phyloP scores from a whole-genome alignment of 2,113 vertebrate species.

The Porphyrio hochstetteri region DNA sequence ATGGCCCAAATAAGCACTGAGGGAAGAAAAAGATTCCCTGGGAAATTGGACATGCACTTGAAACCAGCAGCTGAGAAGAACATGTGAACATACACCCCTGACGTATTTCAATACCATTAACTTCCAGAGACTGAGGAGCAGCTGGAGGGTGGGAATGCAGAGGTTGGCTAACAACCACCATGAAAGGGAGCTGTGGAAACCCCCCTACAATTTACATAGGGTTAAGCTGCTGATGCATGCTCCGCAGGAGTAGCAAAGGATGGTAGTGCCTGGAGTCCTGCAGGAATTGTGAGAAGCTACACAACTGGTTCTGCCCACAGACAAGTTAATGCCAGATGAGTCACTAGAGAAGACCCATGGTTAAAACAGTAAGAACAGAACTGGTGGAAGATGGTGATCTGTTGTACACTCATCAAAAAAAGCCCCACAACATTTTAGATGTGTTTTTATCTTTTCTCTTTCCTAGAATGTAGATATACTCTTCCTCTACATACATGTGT shows the following conservation, averaged over 20 bases:
- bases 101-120: background rate
- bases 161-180: background rate
- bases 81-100: background rate
- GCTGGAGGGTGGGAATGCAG: background rate
- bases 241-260: background rate
- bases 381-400: background rate
- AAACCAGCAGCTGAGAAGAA: background rate
- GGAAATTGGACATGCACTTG: background rate
- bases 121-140: background rate
- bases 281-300: background rate
- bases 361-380: background rate
- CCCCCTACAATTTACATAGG: fast-evolving
- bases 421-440: background rate
- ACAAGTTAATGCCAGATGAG: background rate
- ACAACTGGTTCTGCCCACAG: background rate
- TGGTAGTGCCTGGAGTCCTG: background rate
- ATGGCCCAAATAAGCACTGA: background rate
- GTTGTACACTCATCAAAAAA: background rate
- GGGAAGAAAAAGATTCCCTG: background rate
- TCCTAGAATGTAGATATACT: background rate
- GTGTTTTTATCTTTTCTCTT: background rate
- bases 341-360: background rate
- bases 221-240: background rate
- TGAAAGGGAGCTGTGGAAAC: background rate
- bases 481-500: fast-evolving